phyloP scores from a whole-genome alignment of 2,797 vertebrate genomes.

The Euthynnus affinis region DNA sequence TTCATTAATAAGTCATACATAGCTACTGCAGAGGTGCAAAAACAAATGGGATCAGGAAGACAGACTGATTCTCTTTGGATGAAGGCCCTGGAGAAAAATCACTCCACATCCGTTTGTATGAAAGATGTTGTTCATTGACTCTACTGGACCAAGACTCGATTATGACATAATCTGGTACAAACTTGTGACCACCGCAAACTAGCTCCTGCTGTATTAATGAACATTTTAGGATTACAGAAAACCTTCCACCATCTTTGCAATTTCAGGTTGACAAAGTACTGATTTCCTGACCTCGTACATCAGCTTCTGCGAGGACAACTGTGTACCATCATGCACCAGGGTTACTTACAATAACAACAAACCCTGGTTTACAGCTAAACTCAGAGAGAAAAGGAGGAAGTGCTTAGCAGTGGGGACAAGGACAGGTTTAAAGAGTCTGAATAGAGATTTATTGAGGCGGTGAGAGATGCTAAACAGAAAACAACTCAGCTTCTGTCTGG shows the following conservation, averaged over 20 bases:
- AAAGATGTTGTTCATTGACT: background rate
- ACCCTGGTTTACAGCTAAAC: no score
- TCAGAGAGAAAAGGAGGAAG: no score
- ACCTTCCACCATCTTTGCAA: background rate
- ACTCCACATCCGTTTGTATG: background rate
- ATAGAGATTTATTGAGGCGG: no score
- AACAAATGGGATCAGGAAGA: background rate
- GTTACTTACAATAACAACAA: no score
- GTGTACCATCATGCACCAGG: no score
- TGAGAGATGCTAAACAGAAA: no score
- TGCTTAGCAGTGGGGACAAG: no score
- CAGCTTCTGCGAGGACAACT: no score
- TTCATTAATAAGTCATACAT: background rate
- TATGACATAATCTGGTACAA: background rate
- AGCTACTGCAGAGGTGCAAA: background rate
- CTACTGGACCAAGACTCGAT: background rate
- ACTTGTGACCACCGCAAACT: background rate
- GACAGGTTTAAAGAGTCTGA: no score
- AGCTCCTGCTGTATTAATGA: slow-evolving; percentile 13
- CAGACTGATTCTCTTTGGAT: background rate
- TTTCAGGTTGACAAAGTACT: slow-evolving; percentile 9
- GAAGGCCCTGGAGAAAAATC: background rate
- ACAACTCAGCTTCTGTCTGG: no score
- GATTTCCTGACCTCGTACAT: background rate
- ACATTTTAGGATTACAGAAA: background rate